A percentile compares a stretch with the other conserved stretches of the same genome.
phyloP scores from a whole-genome alignment of 37 sponge, comb jelly and placozoan species.

The Geodia barretti region DNA sequence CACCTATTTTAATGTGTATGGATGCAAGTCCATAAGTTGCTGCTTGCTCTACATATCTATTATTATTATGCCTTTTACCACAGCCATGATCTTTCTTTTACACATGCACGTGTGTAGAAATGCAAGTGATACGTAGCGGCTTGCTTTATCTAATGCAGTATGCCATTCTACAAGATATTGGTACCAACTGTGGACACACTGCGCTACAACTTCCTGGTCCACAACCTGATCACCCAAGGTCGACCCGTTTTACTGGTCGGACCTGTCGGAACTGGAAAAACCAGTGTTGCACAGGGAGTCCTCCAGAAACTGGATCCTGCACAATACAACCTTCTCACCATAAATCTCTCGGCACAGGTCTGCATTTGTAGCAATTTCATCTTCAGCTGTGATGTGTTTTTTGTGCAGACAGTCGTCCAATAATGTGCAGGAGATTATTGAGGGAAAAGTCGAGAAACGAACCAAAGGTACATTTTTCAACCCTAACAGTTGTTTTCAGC shows the following conservation, averaged over 20 bases:
- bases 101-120: not conserved
- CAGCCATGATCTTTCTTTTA: not conserved
- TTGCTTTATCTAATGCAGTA: conserved; percentile 19
- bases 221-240: conserved; percentile 73
- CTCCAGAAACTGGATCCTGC: conserved; percentile 84
- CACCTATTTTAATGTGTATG: no score
- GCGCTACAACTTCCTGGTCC: conserved; percentile 93
- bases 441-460: conserved; percentile 97
- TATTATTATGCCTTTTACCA: not conserved
- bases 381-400: not conserved
- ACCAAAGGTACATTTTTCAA: conserved; percentile 93
- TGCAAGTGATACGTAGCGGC: no score
- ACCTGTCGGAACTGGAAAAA: conserved; percentile 98
- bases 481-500: no score
- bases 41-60: not conserved
- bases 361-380: not conserved
- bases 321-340: conserved; percentile 79
- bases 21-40: no score
- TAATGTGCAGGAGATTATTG: conserved; percentile 99
- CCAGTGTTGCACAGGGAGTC: conserved; percentile 91
- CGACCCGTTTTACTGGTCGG: conserved; percentile 93
- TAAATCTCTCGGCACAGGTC: conserved; percentile 98
- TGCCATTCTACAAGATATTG: conserved; percentile 99
- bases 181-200: conserved; percentile 99
- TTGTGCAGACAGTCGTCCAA: no score